Conservation (phyloP, 1,140 invertebrate species). For the Atopsyche davidsoni region DNA sequence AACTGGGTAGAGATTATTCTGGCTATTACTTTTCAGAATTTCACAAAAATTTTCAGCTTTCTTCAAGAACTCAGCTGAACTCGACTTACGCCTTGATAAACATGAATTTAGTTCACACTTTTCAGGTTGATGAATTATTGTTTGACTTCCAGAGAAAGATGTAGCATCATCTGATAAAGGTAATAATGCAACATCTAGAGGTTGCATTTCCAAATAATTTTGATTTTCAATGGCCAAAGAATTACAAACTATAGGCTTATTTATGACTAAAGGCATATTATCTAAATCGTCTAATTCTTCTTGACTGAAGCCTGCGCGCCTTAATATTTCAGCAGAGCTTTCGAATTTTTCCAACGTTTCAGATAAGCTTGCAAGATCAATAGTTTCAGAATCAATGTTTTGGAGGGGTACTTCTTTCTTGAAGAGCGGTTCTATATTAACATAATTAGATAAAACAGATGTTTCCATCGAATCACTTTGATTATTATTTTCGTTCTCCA, state of each 20-base stretch:
- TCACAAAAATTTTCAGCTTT: conserved; percentile 40
- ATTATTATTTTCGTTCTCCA: not conserved
- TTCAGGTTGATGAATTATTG: too few relatives aligned
- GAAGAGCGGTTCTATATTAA: conserved; percentile 53
- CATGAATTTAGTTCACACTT: too few relatives aligned
- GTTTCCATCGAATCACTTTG: not conserved
- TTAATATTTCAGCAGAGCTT: conserved; percentile 60
- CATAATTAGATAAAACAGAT: conserved; percentile 47
- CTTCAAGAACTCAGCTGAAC: conserved; percentile 46
- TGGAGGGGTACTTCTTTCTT: conserved; percentile 23
- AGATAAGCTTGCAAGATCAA: conserved; percentile 66
- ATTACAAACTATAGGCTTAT: too few relatives aligned
- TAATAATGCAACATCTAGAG: conserved; percentile 37
- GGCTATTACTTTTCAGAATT: conserved; percentile 31
- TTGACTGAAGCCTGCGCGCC: conserved; percentile 51
- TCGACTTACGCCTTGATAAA: conserved; percentile 34
- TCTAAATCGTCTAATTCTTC: conserved; percentile 49
- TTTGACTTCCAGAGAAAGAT: conserved; percentile 42
- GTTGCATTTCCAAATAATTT: conserved; percentile 43
- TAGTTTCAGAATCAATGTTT: conserved; percentile 40
- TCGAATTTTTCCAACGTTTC: conserved; percentile 68
- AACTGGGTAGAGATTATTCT: conserved; percentile 37
- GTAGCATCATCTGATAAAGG: conserved; percentile 40
- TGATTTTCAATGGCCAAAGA: too few relatives aligned
- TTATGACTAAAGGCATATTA: too few relatives aligned